Conservation (phyloP, 92 coral and sea anemone species). For the Porites lobata region DNA sequence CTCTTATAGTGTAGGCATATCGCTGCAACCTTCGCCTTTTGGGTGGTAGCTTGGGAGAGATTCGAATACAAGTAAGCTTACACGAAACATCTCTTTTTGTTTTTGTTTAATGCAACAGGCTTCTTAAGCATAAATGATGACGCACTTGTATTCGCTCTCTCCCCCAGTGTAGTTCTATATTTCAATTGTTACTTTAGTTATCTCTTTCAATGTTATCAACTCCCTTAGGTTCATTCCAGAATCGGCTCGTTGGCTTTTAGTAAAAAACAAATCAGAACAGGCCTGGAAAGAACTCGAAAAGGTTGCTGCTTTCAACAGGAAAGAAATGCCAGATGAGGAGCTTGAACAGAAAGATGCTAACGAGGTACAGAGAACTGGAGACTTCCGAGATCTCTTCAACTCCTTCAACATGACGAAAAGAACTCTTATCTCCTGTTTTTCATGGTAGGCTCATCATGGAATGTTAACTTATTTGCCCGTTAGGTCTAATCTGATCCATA, state of each 20-base stretch:
- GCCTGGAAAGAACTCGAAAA: slow-evolving; percentile 47
- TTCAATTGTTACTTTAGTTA: too few relatives aligned
- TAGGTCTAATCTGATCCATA: too few relatives aligned
- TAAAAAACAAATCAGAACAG: slow-evolving; percentile 47
- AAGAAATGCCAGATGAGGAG: slow-evolving; percentile 65
- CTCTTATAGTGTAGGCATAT: too few relatives aligned
- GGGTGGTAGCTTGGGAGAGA: too few relatives aligned
- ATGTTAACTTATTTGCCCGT: neutral
- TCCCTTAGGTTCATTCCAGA: slow-evolving; percentile 77
- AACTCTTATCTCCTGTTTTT: slow-evolving; percentile 67
- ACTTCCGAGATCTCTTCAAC: slow-evolving; percentile 74
- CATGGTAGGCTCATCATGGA: slow-evolving; percentile 46
- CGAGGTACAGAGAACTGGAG: slow-evolving; percentile 69
- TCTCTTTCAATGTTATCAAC: neutral
- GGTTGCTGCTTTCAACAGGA: slow-evolving; percentile 73
- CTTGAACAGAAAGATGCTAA: slow-evolving; percentile 25
- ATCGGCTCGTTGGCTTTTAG: slow-evolving; percentile 78
- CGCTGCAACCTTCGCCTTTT: too few relatives aligned
- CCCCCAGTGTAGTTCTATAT: too few relatives aligned
- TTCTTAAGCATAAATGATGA: too few relatives aligned
- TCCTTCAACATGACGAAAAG: slow-evolving; percentile 71
- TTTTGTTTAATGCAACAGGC: too few relatives aligned
- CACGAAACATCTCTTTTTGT: too few relatives aligned
- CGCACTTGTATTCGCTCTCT: too few relatives aligned
- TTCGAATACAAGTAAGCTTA: too few relatives aligned